Percentiles rank a stretch among this genome's conserved stretches.
Conservation (phyloP, 2,113 vertebrate species). For the Saccopteryx bilineata region DNA sequence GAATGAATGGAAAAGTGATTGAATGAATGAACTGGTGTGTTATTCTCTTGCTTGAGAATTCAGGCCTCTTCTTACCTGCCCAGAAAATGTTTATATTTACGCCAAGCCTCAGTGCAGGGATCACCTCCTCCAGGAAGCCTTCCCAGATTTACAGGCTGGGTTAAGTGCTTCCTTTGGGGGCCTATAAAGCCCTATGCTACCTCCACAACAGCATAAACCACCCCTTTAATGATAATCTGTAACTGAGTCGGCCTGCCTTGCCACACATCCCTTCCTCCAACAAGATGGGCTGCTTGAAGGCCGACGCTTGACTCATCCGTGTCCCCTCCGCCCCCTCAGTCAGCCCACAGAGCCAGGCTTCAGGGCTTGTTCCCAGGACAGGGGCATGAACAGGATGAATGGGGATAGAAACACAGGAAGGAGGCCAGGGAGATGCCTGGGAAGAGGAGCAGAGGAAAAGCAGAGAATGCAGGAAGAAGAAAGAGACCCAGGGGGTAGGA, state of each 20-base stretch:
- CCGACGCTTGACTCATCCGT: neutral
- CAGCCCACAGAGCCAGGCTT: neutral
- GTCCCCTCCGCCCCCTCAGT: neutral
- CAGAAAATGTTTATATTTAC: neutral
- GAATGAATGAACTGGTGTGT: neutral
- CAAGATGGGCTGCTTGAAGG: neutral
- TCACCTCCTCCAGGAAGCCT: neutral
- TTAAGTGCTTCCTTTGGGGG: neutral
- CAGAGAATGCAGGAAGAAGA: neutral
- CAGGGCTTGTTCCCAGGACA: neutral
- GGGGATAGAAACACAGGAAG: neutral
- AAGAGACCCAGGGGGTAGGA: too few species aligned
- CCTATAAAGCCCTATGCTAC: neutral
- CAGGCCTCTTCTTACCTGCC: neutral
- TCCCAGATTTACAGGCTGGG: neutral
- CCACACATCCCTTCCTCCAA: neutral
- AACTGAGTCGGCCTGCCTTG: neutral
- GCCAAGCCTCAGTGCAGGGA: neutral
- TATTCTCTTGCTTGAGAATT: neutral
- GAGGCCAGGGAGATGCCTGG: neutral
- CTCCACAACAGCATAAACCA: neutral
- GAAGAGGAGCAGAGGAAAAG: neutral
- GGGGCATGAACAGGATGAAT: accelerated
- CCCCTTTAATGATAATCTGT: neutral
- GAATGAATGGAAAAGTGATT: neutral